Evolutionary conservation across 1,140 invertebrate genomes (phyloP), one percentile per base, ranked within the genome.

Genomic region (Archivesica marissinica): DNA sequence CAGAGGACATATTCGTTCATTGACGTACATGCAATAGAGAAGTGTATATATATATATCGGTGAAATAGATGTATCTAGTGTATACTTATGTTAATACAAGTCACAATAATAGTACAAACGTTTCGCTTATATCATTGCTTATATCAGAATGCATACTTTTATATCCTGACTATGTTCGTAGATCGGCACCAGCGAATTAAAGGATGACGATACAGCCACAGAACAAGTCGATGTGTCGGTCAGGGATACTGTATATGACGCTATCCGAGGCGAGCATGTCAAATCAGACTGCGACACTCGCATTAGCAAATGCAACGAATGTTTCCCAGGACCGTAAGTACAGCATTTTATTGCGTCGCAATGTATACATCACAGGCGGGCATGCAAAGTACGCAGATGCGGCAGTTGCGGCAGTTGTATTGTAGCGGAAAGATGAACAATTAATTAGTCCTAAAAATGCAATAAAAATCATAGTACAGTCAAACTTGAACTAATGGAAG

Each of bases 251-350:
- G 6, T 56, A 11, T 56, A 56, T n/a, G 28, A 56, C n/a, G 20
- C 7, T n/a, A 56, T 56, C n/a, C 20, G 52, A 56, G 52, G 52
- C 3, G 6, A 6, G 28, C 6, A 11, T 4, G 28, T 56, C 6
- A 56, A 56, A 7, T 56, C 52, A 11, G 28, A n/a, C 52, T 56
- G 52, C 28, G 20, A 17, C 6, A 4, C 52, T n/a, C 20, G 20
- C 7, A n/a, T 9, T 9, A 6, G 3, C 6, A 25, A 56, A 56
- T 56, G 52, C 28, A 6, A 56, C 6, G 52, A 23, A 23, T 56
- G 52, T 20, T 56, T 56, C 52, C 52, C 52, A 7, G 28, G 28
- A n/a, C 52, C 52, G 52, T 56, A 56, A 56, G 52, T 56, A 56
- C 44, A n/a, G n/a, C n/a, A n/a, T n/a, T n/a, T n/a, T n/a, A 11